These are phyloP conservation scores for Thalassarche chlororhynchos DNA, from an alignment of 2,113 vertebrate species.

Conservation along the genomic window DNA sequence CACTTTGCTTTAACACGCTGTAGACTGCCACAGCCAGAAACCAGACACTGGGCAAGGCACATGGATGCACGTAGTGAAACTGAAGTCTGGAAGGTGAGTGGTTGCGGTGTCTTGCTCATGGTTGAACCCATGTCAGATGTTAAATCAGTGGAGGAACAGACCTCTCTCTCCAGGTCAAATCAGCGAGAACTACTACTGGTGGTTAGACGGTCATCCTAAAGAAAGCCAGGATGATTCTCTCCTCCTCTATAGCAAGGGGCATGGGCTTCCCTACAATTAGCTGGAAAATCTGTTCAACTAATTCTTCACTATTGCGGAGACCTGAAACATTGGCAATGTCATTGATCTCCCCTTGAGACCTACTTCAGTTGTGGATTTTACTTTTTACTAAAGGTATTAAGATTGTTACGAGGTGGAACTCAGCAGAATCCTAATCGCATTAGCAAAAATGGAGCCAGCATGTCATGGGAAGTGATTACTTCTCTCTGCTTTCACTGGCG, in stretches of 20 bases:
- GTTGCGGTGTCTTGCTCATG: background rate
- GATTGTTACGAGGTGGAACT: background rate
- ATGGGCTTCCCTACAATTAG: background rate
- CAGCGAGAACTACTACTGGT: background rate
- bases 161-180: background rate
- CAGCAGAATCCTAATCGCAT: background rate
- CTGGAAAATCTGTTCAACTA: background rate
- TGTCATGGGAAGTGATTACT: background rate
- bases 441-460: background rate
- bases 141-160: background rate
- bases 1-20: background rate
- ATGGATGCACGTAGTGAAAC: accelerated
- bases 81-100: background rate
- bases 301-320: background rate
- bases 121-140: background rate
- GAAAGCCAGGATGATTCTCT: background rate
- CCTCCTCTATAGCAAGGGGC: background rate
- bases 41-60: background rate
- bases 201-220: background rate
- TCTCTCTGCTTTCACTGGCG: background rate
- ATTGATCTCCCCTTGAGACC: background rate
- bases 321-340: background rate
- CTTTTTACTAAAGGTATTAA: background rate
- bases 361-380: background rate
- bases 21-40: background rate